Evolutionary conservation across 2,797 vertebrate species (phyloP), one percentile per base, ranked within the genome.

Genomic region (Chiloscyllium punctatum): DNA sequence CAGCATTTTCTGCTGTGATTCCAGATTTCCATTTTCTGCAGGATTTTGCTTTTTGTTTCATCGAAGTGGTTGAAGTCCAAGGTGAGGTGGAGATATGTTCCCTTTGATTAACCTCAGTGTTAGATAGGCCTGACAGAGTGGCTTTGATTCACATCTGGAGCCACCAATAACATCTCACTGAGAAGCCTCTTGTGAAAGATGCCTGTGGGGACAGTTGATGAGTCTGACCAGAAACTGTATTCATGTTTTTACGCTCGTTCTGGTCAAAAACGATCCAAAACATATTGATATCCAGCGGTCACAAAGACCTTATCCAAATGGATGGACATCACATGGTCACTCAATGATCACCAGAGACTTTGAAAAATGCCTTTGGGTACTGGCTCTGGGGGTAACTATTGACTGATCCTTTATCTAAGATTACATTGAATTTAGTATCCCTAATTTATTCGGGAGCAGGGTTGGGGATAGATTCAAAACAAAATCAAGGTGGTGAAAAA

Each of bases 91-190:
- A 33, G 30, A 77, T 8, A 3, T 77, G 74, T 77, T 2, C 74
- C 30, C 33, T 77, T 30, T 9, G 33, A 7, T 77, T 9, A 77
- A 33, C 0, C 8, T 77, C 33, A 33, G 30, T 5, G 33, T 77
- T 77, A 11, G 74, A n/a, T 74, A 25, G 71, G 27, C 27, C 27
- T 1, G 5, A 74, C 30, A 9, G 74, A 27, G 11, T 77, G 74
- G 33, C 74, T 33, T 30, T 77, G 30, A 77, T 9, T 77, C 74
- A 77, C 74, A 77, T 77, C 74, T 0, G 9, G 74, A 77, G 1
- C 30, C 1, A 77, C 7, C 30, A 77, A 13, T 86, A 37, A 86
- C 97, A 69, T 97, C 97, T 1, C 97, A 97, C 8, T 9, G 30
- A 33, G 7, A 9, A 77, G 74, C 74, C 1, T 30, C 25, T 30